phyloP scores from a whole-genome alignment of 2,797 vertebrate genomes.

The Neopelma chrysocephalum region DNA sequence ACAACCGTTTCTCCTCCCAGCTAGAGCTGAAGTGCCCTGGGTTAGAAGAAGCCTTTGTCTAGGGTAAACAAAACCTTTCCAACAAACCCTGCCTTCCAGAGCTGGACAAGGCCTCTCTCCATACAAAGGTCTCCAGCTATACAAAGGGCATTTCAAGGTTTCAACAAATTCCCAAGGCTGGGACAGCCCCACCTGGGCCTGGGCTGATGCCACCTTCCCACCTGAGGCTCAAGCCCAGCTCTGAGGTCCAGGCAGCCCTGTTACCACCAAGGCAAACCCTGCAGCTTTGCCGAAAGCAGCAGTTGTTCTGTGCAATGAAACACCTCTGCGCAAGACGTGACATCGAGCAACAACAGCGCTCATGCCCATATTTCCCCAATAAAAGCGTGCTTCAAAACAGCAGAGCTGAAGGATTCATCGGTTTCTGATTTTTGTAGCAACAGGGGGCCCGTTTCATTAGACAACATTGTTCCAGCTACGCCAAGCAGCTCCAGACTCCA shows the following conservation, averaged over 20 bases:
- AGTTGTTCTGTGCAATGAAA: neutral
- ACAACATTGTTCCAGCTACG: constrained; percentile 32
- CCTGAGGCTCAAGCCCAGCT: accelerated
- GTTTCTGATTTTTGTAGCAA: constrained; percentile 46
- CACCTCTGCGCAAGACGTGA: neutral
- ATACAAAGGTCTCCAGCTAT: neutral
- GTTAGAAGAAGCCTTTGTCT: neutral
- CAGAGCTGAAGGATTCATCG: neutral
- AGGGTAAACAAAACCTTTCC: constrained; percentile 1
- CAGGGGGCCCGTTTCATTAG: constrained; percentile 30
- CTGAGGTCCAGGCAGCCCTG: neutral
- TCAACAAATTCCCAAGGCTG: neutral
- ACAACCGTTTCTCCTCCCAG: neutral
- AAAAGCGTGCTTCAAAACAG: neutral
- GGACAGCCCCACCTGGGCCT: neutral
- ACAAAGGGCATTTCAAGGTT: neutral
- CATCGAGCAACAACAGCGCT: neutral
- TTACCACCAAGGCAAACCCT: neutral
- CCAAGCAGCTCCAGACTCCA: neutral
- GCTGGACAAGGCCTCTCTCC: neutral
- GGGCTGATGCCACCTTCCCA: neutral
- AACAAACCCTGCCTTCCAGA: neutral
- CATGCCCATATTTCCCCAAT: neutral
- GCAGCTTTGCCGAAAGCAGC: neutral
- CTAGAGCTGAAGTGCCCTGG: neutral